Base-by-base conservation (phyloP, 2,113 vertebrate species). In the Calyptommatus sinebrachiatus region DNA sequence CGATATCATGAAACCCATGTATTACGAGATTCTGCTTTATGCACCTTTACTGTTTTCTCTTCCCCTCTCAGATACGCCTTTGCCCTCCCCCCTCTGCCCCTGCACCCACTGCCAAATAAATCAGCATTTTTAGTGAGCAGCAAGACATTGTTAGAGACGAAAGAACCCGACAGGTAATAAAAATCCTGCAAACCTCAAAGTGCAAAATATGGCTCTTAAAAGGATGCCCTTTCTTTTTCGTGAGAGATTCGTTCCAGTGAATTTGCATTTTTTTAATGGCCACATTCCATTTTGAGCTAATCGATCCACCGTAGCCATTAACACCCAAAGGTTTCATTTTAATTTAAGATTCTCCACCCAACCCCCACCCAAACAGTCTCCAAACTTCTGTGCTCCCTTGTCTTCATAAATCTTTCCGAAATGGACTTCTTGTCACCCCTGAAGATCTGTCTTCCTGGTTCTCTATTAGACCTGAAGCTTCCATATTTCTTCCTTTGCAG, bases 361-460 rank as follows among this genome's bases (percentile, higher is more conserved):
- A 3, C 48, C 9, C 48, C 48, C 48, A 14, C 48, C 48, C 48
- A 14, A 9, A 9, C 8, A 8, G 9, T 7, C 8, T 21, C 5
- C 22, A 1, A 26, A 31, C 72, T 8, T 31, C 21, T 24, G n/a
- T 20, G 63, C 41, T 75, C 50, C 18, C 5, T 35, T 28, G 7
- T 24, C 72, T 67, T 22, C 45, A 20, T 62, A 81, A 48, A 81
- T 75, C 79, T 69, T 53, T 63, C 77, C 62, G 2, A 45, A 71
- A n/a, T 1, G 4, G 16, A 48, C 22, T 46, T 60, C 28, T 2
- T 57, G 71, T 80, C 31, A 21, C 71, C 22, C n/a, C 12, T 18
- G 7, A 46, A n/a, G 62, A 12, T 45, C 29, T 61, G 20, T 71
- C 20, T 18, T 46, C 21, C 21, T 63, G 8, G 21, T 41, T 8